phyloP scores from a whole-genome alignment of 2,797 vertebrate species.

The Anomalospiza imberbis region DNA sequence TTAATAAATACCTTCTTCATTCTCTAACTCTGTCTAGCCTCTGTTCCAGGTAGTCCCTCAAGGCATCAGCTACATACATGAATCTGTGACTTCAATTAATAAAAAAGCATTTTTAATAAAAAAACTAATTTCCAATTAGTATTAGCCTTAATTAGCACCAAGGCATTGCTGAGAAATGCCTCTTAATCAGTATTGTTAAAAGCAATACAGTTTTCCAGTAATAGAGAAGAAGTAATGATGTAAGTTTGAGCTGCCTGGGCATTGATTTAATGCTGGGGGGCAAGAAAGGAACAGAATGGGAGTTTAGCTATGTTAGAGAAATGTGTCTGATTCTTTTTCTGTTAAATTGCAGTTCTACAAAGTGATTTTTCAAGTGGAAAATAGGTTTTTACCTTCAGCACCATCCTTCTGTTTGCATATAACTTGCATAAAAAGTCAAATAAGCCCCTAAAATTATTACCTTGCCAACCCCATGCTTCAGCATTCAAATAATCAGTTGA shows the following conservation, averaged over 20 bases:
- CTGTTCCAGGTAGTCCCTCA: neutral
- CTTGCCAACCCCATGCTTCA: neutral
- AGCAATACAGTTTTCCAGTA: neutral
- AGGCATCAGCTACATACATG: neutral
- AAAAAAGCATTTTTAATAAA: neutral
- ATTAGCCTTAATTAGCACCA: neutral
- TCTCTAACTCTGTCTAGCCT: neutral
- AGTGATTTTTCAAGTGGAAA: neutral
- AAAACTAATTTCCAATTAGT: neutral
- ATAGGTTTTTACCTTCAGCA: neutral
- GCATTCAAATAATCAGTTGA: neutral
- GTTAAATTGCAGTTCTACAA: neutral
- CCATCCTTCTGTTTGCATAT: neutral
- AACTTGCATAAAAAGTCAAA: neutral
- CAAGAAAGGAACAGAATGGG: neutral
- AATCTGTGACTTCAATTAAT: neutral
- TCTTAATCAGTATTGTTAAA: neutral
- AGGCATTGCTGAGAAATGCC: neutral
- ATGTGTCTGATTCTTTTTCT: neutral
- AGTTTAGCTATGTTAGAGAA: neutral
- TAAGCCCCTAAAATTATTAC: neutral
- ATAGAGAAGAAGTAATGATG: neutral
- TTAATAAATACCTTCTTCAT: neutral
- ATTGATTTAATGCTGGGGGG: neutral
- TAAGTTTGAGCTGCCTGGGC: neutral